Evolutionary conservation across 2,797 vertebrate species (phyloP), one percentile per base, ranked within the genome.

Genomic region (Lagodon rhomboides): DNA sequence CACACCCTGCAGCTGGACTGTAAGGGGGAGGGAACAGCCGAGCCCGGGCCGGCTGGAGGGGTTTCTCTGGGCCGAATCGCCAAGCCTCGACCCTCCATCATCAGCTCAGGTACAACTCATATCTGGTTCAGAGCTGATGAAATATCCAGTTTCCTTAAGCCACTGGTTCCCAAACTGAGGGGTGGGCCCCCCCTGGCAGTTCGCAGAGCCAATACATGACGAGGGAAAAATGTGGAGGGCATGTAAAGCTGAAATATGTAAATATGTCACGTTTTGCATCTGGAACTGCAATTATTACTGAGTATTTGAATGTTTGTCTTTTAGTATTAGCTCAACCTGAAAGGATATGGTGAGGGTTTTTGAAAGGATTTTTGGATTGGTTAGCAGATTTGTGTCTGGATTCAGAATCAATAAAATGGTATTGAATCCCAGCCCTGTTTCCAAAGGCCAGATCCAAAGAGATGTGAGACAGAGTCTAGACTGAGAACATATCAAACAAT

Each of bases 1-100:
- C 95, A 96, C 10, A 96, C 97, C 80, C 94, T 99, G 83, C 98
- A 98, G 94, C 95, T 97, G 94, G 98, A 98, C 82, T 97, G 98
- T 77, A 99, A 99, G 92, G 98, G 98, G 0, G 97, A 98, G 63
- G 98, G 98, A 8, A 98, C 97, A 0, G 90, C 91, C 30, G 76
- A 73, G 55, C 82, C 89, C 3, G 70, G 85, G 68, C 91, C 88
- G 34, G 79, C 65, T 0, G 93, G 94, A 34, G 94, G 95, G 0
- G 91, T 96, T 2, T 94, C 96, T 50, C 89, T 97, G 53, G 94
- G 96, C 49, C 94, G 96, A 3, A 85, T 91, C 60, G 74, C 87
- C 82, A 98, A 98, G 91, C 91, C 96, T 13, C 95, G 97, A 71
- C 71, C 97, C 73, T 95, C 96, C 72, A 93, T 97, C 83, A 90